Percentiles rank a stretch among this genome's conserved stretches.
Conservation (phyloP, 2,888 invertebrate genomes). For the Nomada goodeniana region DNA sequence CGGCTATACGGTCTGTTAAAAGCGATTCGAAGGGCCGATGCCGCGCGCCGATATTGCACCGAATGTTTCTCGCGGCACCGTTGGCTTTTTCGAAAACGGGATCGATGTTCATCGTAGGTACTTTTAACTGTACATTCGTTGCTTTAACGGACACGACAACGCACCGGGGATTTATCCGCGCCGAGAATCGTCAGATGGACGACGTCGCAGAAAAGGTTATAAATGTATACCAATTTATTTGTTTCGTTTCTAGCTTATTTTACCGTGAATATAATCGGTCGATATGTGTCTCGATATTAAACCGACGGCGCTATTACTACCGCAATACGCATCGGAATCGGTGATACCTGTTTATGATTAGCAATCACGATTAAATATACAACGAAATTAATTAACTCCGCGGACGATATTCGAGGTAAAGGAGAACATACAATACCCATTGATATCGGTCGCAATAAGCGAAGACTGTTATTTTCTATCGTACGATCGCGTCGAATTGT, state of each 20-base stretch:
- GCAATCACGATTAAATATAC: too few species aligned
- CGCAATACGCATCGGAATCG: too few species aligned
- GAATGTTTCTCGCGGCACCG: constrained; percentile 31
- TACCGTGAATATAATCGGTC: not conserved
- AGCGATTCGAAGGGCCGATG: constrained; percentile 44
- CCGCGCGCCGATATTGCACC: constrained; percentile 6
- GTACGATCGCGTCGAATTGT: not conserved
- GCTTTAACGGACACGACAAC: constrained; percentile 31
- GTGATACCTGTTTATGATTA: too few species aligned
- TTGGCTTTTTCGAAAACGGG: constrained; percentile 19
- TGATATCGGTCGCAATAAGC: too few species aligned
- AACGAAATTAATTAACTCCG: too few species aligned
- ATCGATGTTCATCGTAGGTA: constrained; percentile 10
- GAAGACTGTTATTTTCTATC: too few species aligned
- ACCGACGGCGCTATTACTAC: not conserved
- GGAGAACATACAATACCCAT: too few species aligned
- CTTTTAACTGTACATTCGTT: constrained; percentile 45
- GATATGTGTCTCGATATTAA: not conserved
- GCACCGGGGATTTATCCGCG: constrained; percentile 4
- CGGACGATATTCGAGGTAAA: too few species aligned
- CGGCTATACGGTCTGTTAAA: constrained; percentile 46
- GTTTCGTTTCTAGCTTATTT: not conserved
- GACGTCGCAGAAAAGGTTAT: not conserved
- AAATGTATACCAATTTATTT: not conserved
- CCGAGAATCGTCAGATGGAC: constrained; percentile 23